phyloP scores from a whole-genome alignment of 2,888 invertebrate genomes.

The Agelastica alni region DNA sequence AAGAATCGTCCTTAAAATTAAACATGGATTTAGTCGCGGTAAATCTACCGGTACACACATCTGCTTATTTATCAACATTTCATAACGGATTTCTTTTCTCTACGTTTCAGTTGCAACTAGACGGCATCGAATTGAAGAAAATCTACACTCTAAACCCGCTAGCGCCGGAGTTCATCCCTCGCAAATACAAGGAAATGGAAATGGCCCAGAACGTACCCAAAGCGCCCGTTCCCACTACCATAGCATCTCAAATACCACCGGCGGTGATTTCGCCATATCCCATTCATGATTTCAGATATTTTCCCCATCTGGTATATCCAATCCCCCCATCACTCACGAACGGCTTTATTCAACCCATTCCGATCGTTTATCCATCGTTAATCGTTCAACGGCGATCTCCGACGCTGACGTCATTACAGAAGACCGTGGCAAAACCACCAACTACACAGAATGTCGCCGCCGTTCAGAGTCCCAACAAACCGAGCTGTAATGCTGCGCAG shows the following conservation, averaged over 20 bases:
- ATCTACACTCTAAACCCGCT: constrained; percentile 80
- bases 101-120: constrained; percentile 62
- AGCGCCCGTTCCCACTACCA: constrained; percentile 24
- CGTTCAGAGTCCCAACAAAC: not conserved
- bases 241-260: constrained; percentile 28
- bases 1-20: not conserved
- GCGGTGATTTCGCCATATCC: constrained; percentile 32
- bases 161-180: constrained; percentile 79
- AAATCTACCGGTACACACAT: no score
- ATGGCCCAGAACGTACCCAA: constrained; percentile 24
- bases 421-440: constrained; percentile 12
- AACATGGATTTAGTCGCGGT: no score
- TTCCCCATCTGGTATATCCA: constrained; percentile 37
- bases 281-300: constrained; percentile 32
- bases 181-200: constrained; percentile 56
- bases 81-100: not conserved
- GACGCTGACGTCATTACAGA: constrained; percentile 24
- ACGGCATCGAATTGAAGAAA: constrained; percentile 75
- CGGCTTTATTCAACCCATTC: constrained; percentile 33
- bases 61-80: no score
- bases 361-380: constrained; percentile 42
- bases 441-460: constrained; percentile 16
- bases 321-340: constrained; percentile 35
- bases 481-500: not conserved
- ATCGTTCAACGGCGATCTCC: constrained; percentile 38